Evolutionary conservation across 1,140 invertebrate species (phyloP), one percentile per base, ranked within the genome.

Genomic region (Theocolax elegans): DNA sequence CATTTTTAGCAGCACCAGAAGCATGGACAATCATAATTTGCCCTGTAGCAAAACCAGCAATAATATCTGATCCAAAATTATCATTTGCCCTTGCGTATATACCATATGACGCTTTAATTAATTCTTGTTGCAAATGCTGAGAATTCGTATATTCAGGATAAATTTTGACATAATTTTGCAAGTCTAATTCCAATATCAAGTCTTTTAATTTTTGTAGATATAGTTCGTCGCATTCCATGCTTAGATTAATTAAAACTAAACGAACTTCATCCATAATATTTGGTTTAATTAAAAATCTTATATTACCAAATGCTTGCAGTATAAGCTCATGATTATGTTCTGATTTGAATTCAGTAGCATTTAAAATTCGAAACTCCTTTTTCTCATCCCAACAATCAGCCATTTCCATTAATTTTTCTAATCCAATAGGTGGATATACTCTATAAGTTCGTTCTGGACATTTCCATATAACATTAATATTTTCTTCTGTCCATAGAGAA

Each of bases 81-180:
- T 99, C 98, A 86, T 99, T 97, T 91, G 93, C 94, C 97, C 99
- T 99, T 12, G 97, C 94, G 81, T 99, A 98, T 38, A 99, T 84
- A 1, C 95, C 97, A 70, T 98, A 91, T 7, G 88, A 88, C 44
- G 91, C 89, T 72, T 88, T 86, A 79, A 91, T 85, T 76, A 97
- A 89, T 72, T 94, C 88, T 54, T 91, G 84, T 66, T 95, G 88
- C 21, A 99, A 86, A 92, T 0, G 90, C 82, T 81, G 95, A 97
- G 0, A 92, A 82, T 38, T 97, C 86, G 86, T 99, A 98, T 0
- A 93, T 87, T 81, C 92, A 92, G 81, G 99, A 98, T 77, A 15
- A 23, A 67, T 31, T 54, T 95, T 90, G 0, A 99, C 94, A 77
- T 92, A 93, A 65, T 94, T 89, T 70, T 94, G 91, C 12, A 99